These are phyloP conservation scores for Mayetiola destructor DNA, from an alignment of 2,888 invertebrate species.

Conservation along the genomic window DNA sequence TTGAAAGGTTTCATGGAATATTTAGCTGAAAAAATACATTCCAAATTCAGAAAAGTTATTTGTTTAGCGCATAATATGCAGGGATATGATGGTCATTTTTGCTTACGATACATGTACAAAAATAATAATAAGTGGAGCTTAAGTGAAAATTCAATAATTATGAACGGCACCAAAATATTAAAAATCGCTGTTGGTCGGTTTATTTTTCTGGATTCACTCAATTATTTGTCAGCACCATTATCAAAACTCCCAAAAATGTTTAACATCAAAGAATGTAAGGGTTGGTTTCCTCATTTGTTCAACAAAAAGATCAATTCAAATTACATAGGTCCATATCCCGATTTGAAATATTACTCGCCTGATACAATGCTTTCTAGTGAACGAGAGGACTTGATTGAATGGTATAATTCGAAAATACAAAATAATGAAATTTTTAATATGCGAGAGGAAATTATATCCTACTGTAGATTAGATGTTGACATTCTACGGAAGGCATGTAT, in stretches of 20 bases:
- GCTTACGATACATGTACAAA: neutral
- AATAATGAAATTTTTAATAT: no score
- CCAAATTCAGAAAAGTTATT: neutral
- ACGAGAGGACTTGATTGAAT: no score
- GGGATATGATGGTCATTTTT: neutral
- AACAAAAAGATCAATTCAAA: neutral
- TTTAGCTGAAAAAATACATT: neutral
- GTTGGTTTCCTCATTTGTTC: neutral
- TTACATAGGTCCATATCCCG: neutral
- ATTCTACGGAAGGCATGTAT: no score
- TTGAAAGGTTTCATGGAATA: neutral
- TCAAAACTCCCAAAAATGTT: neutral
- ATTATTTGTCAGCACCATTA: neutral
- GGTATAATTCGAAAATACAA: no score
- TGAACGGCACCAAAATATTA: neutral
- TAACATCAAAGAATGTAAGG: neutral
- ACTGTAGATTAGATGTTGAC: no score
- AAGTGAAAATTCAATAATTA: neutral
- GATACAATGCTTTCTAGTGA: neutral
- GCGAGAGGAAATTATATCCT: no score
- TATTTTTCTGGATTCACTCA: neutral
- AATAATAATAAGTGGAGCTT: neutral
- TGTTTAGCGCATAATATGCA: neutral
- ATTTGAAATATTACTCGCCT: neutral
- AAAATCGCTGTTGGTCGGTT: neutral